phyloP scores from a whole-genome alignment of 1,140 invertebrate species.

The Drosophila watanabei region DNA sequence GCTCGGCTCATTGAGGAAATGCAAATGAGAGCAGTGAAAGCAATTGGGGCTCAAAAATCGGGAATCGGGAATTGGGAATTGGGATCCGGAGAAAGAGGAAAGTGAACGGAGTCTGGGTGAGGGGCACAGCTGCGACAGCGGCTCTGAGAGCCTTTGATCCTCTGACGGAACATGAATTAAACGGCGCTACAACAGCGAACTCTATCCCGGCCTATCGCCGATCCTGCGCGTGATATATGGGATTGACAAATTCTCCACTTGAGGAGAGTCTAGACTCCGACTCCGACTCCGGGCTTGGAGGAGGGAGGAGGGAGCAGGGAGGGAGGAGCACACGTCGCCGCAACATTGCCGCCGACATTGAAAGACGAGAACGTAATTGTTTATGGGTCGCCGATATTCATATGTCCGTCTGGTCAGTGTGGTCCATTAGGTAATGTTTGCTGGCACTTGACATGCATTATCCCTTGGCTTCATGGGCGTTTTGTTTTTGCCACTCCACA shows the following conservation, averaged over 20 bases:
- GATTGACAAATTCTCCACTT: slow-evolving; percentile 80
- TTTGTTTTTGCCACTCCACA: slow-evolving; percentile 60
- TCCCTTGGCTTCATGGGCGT: slow-evolving; percentile 45
- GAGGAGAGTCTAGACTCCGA: slow-evolving; percentile 73
- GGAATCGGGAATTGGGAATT: background rate
- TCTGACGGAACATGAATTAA: slow-evolving; percentile 83
- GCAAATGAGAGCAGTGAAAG: slow-evolving; percentile 76
- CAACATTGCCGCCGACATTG: slow-evolving; percentile 74
- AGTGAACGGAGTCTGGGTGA: slow-evolving; percentile 9
- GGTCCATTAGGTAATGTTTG: slow-evolving; percentile 76
- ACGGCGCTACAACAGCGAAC: slow-evolving; percentile 64
- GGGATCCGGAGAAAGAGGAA: slow-evolving; percentile 17
- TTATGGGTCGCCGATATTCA: slow-evolving; percentile 34
- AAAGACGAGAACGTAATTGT: slow-evolving; percentile 75
- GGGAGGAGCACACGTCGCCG: slow-evolving; percentile 52
- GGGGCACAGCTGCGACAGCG: slow-evolving; percentile 54
- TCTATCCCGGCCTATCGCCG: slow-evolving; percentile 59
- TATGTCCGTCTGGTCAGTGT: slow-evolving; percentile 67
- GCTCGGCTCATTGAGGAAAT: slow-evolving; percentile 73
- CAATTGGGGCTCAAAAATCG: slow-evolving; percentile 6
- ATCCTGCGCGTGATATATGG: slow-evolving; percentile 73
- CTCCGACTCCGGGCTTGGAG: slow-evolving; percentile 10
- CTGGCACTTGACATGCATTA: slow-evolving; percentile 68
- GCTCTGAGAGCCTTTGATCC: slow-evolving; percentile 72
- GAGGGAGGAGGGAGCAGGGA: slow-evolving; percentile 2